Evolutionary conservation across 2,113 vertebrate species (phyloP).

Genomic region (Zosterops japonicus): DNA sequence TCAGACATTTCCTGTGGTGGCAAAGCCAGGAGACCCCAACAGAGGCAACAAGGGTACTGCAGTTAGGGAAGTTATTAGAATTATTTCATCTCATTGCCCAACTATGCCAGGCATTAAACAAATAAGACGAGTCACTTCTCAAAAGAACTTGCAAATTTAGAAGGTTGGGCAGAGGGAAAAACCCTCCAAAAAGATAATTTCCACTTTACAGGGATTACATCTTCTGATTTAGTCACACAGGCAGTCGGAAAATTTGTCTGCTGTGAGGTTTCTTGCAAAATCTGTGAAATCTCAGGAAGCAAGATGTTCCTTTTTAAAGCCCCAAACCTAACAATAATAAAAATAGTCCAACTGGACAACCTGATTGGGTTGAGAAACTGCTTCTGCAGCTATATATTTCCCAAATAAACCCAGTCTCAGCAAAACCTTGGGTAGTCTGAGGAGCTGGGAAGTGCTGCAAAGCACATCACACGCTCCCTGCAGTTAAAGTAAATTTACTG

Average conservation of each 20-base stretch:
- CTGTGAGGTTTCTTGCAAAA: background rate
- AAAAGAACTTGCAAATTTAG: background rate
- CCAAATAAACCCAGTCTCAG: background rate
- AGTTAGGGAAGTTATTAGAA: background rate
- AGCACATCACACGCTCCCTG: no score
- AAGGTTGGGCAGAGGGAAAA: background rate
- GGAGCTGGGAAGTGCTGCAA: background rate
- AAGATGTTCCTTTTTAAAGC: background rate
- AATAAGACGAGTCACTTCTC: background rate
- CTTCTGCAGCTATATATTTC: background rate
- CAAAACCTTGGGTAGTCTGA: background rate
- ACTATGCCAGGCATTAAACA: background rate
- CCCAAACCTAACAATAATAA: background rate
- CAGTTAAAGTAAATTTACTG: background rate
- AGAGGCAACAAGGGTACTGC: background rate
- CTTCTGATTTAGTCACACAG: background rate
- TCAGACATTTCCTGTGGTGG: background rate
- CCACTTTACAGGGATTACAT: background rate
- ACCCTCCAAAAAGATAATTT: background rate
- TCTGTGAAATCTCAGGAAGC: background rate
- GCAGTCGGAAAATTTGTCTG: rapidly evolving
- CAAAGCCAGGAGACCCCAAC: background rate
- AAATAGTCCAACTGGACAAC: background rate
- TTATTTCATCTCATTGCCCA: background rate
- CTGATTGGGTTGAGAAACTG: background rate